phyloP scores from a whole-genome alignment of 2,888 invertebrate species.

The Colletes collaris region DNA sequence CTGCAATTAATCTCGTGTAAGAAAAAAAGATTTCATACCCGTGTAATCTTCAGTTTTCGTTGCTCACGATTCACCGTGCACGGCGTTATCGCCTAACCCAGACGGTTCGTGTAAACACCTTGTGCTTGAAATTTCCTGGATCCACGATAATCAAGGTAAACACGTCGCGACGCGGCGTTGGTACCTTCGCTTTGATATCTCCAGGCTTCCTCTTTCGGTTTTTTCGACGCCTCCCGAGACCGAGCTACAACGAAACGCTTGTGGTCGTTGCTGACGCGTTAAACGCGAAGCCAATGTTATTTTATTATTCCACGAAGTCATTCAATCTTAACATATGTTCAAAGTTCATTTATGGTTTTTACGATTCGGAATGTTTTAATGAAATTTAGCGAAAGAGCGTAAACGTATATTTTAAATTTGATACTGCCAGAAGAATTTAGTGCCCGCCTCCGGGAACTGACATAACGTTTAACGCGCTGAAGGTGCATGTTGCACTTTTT shows the following conservation, averaged over 20 bases:
- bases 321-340: too few relatives aligned
- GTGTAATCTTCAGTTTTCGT: conserved; percentile 19
- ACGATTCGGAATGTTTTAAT: too few relatives aligned
- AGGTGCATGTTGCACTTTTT: conserved; percentile 48
- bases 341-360: too few relatives aligned
- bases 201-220: conserved; percentile 4
- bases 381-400: too few relatives aligned
- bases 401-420: too few relatives aligned
- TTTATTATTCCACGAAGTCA: too few relatives aligned
- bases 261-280: too few relatives aligned
- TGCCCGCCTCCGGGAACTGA: not conserved
- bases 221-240: conserved; percentile 1
- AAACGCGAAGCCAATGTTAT: too few relatives aligned
- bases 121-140: conserved; percentile 49
- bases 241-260: not conserved
- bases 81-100: conserved; percentile 48
- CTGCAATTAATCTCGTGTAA: conserved; percentile 47
- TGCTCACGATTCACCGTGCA: conserved; percentile 6
- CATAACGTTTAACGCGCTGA: conserved; percentile 15
- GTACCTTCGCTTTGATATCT: conserved; percentile 37
- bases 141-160: conserved; percentile 68
- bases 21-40: conserved; percentile 32
- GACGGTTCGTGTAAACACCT: conserved; percentile 60
- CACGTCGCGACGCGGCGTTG: conserved; percentile 61
- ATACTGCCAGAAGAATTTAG: too few relatives aligned